These are phyloP conservation scores for Drosophila lacteicornis DNA, from an alignment of 1,140 invertebrate species.

Conservation along the genomic window DNA sequence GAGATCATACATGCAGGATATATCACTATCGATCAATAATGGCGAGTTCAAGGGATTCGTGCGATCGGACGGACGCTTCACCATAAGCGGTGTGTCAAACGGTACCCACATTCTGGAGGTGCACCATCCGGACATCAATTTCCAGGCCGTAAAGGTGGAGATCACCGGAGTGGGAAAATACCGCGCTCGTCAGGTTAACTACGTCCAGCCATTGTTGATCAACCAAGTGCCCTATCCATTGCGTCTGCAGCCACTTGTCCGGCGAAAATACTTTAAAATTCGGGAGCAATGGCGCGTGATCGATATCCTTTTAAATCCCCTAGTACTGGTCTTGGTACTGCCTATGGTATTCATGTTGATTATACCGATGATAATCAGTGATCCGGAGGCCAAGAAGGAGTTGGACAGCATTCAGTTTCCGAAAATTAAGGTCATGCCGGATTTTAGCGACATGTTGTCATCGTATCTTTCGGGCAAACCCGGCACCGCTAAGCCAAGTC, in stretches of 20 bases:
- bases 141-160: constrained; percentile 95
- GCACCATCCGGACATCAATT: constrained; percentile 94
- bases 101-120: constrained; percentile 98
- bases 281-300: constrained; percentile 95
- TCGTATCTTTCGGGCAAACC: constrained; percentile 89
- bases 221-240: constrained; percentile 95
- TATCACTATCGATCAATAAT: constrained; percentile 93
- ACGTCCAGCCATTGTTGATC: constrained; percentile 94
- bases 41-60: constrained; percentile 94
- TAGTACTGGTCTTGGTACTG: constrained; percentile 98
- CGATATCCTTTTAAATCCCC: constrained; percentile 97
- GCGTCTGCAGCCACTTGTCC: constrained; percentile 91
- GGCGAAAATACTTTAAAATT: constrained; percentile 94
- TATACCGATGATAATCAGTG: constrained; percentile 97
- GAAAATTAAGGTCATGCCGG: constrained; percentile 88
- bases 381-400: constrained; percentile 96
- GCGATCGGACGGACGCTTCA: constrained; percentile 95
- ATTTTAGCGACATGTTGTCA: constrained; percentile 95
- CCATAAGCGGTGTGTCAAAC: constrained; percentile 94
- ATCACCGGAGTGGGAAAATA: constrained; percentile 98
- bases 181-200: constrained; percentile 96
- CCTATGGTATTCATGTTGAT: constrained; percentile 96
- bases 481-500: not conserved
- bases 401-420: constrained; percentile 91
- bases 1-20: constrained; percentile 89